A percentile compares a stretch with the other conserved stretches of the same genome.
Conservation (phyloP, 2,797 vertebrate genomes). For the Bryconaethiops microstoma region DNA sequence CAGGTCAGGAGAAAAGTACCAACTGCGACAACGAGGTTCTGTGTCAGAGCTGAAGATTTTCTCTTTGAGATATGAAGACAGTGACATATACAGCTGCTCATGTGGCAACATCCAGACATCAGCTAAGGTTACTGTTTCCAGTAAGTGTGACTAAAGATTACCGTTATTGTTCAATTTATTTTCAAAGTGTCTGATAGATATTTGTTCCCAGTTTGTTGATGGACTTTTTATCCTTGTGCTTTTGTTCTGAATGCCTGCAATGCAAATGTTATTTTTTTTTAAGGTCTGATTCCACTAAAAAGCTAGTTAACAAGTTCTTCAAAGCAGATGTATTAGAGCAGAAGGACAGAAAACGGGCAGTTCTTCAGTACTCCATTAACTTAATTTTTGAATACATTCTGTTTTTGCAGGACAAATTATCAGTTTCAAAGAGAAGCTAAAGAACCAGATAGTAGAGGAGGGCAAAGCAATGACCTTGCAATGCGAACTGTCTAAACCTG, state of each 20-base stretch:
- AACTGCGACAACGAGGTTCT: slow-evolving; percentile 76
- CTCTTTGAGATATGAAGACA: slow-evolving; percentile 75
- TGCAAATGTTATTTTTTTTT: not conserved
- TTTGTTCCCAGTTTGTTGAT: no score
- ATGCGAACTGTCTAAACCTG: slow-evolving; percentile 83
- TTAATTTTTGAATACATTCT: slow-evolving; percentile 9
- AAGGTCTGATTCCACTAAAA: no score
- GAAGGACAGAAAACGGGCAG: not conserved
- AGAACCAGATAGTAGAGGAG: slow-evolving; percentile 78
- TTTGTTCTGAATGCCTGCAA: not conserved
- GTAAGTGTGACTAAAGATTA: slow-evolving; percentile 65
- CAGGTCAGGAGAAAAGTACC: slow-evolving; percentile 75
- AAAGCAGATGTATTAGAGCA: no score
- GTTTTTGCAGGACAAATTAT: slow-evolving; percentile 75
- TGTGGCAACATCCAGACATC: slow-evolving; percentile 79
- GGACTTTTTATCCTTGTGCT: not conserved
- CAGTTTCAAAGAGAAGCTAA: slow-evolving; percentile 81
- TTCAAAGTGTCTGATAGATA: not conserved
- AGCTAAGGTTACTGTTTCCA: slow-evolving; percentile 80
- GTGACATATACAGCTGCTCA: slow-evolving; percentile 82
- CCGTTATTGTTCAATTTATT: not conserved
- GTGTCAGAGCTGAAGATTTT: slow-evolving; percentile 78
- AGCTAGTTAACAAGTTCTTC: no score
- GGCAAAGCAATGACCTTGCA: slow-evolving; percentile 67
- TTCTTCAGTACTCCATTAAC: not conserved